Evolutionary conservation across 2,797 vertebrate genomes (phyloP).

Genomic region (Ctenochaetus hawaiiensis): DNA sequence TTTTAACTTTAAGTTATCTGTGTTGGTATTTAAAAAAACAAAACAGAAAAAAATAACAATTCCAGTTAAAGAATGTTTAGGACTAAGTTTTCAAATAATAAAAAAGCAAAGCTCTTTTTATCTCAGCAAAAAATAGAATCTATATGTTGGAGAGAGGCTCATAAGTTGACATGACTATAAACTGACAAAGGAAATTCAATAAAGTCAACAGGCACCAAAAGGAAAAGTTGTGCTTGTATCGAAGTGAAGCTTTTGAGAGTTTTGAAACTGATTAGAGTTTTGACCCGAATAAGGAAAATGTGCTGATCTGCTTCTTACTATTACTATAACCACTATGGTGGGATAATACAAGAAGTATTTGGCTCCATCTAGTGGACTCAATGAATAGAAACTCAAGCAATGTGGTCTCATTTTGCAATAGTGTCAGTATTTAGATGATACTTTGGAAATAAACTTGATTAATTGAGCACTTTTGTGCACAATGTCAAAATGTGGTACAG

Average conservation of each 20-base stretch:
- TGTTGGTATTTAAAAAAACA: no score
- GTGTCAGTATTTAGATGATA: neutral
- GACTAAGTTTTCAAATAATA: no score
- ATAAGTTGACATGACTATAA: no score
- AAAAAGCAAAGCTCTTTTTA: no score
- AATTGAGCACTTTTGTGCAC: neutral
- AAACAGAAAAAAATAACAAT: no score
- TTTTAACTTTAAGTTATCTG: no score
- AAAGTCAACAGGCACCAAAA: neutral
- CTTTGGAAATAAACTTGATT: neutral
- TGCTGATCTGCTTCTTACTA: neutral
- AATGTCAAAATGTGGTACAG: neutral
- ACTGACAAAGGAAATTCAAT: neutral
- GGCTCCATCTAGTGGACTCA: slow-evolving; percentile 54
- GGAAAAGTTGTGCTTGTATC: neutral
- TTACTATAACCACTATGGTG: no score
- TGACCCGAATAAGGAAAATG: neutral
- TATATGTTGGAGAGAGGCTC: neutral
- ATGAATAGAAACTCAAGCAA: neutral
- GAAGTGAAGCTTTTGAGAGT: neutral
- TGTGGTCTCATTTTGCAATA: no score
- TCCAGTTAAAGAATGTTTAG: no score
- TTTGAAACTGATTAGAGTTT: neutral
- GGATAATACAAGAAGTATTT: neutral
- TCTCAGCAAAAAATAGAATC: no score